Conservation (phyloP, 92 coral and sea anemone genomes). For the Epizoanthus illoricatus region DNA sequence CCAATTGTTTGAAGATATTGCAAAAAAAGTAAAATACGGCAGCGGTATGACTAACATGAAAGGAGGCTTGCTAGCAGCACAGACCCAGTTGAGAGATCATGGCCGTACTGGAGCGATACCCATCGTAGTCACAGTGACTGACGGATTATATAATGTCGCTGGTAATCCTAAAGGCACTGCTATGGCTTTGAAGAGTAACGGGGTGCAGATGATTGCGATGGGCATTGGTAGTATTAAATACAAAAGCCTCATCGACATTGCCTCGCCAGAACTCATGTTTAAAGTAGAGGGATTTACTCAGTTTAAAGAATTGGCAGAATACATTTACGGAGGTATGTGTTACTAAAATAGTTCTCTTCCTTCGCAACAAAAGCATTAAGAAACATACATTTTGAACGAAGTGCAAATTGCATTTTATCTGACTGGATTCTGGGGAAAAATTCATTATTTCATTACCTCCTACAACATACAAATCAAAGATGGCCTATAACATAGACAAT, state of each 20-base stretch:
- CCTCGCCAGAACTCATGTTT: slow-evolving; percentile 1
- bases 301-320: background rate
- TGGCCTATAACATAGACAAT: no score
- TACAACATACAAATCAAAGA: no score
- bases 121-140: slow-evolving; percentile 12
- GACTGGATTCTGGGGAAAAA: no score
- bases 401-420: no score
- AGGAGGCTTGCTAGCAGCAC: background rate
- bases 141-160: background rate
- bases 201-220: background rate
- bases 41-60: background rate
- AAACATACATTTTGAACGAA: no score
- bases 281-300: background rate
- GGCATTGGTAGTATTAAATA: background rate
- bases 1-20: background rate
- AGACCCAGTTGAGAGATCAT: background rate
- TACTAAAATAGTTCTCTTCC: background rate
- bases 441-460: no score
- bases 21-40: background rate
- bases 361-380: no score
- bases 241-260: background rate
- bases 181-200: background rate
- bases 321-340: background rate
- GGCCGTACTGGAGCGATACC: background rate
- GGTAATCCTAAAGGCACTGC: slow-evolving; percentile 5